Evolutionary conservation across 2,797 vertebrate genomes (phyloP), one percentile per base, ranked within the genome.

Genomic region (Melanogrammus aeglefinus): DNA sequence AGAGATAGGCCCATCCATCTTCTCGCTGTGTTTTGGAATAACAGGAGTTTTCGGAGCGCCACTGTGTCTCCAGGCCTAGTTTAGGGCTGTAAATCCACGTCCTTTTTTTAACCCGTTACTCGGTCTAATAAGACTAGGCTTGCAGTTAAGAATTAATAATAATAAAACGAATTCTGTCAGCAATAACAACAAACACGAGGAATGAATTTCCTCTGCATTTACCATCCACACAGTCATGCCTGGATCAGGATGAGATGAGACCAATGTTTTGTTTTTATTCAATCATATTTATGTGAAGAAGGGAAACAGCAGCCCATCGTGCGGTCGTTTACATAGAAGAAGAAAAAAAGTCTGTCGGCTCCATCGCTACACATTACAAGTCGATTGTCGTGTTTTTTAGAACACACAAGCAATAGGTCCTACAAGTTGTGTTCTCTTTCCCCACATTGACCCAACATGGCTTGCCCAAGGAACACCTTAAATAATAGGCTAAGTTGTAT

Each of bases 11-110:
- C 81, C 83, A 66, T 85, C 83, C 87, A 77, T 81, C 66, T 81
- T 89, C 83, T 90, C 81, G 81, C 82, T 47, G 82, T 86, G 88
- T 91, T 92, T 90, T 84, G 87, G 81, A 85, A 82, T 86, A 92
- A 92, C 90, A 91, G 82, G 89, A 44, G 41, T 44, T 44, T 44
- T 13, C 41, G 41, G 3, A 44, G 41, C 41, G 41, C 41, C 41
- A 44, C 41, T 44, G 41, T 44, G 41, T 44, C 41, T 57, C 18
- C 6, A 21, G 47, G 47, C 18, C 18, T 57, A 6, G 47, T 57
- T 21, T 12, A 57, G 6, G 35, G 35, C 35, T 36, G 35, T 36
- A 36, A 36, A 24, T n/a, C 7, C 21, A 24, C 21, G 57, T 57
- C 47, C 47, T 10, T 21, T 7, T 7, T 63, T 63, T 1, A 63